phyloP scores from a whole-genome alignment of 2,888 invertebrate genomes.

The Ophion costatus region DNA sequence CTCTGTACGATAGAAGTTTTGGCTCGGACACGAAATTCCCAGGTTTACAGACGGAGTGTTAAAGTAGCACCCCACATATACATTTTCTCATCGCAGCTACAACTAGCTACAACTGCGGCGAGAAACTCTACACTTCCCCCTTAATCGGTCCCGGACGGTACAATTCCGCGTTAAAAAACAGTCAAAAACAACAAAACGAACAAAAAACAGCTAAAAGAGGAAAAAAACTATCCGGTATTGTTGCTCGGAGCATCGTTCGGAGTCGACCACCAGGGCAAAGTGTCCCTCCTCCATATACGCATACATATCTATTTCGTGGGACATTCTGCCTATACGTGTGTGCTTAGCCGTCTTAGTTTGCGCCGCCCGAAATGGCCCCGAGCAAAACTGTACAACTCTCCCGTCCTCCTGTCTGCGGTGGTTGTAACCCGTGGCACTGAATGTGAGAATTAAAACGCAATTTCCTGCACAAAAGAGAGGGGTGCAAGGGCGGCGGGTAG shows the following conservation, averaged over 20 bases:
- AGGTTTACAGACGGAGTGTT: too few relatives aligned
- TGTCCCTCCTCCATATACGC: not conserved
- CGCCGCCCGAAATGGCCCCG: constrained; percentile 37
- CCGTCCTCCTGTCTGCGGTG: constrained; percentile 30
- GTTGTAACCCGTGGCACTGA: constrained; percentile 76
- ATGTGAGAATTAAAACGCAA: constrained; percentile 83
- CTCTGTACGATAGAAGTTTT: too few relatives aligned
- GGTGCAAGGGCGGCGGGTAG: not conserved
- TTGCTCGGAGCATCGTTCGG: not conserved
- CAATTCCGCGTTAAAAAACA: too few relatives aligned
- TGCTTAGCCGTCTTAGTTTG: constrained; percentile 39
- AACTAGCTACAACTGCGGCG: too few relatives aligned
- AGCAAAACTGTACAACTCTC: constrained; percentile 21
- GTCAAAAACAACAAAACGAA: too few relatives aligned
- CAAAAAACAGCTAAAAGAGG: too few relatives aligned
- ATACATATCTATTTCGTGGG: not conserved
- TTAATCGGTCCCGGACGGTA: too few relatives aligned
- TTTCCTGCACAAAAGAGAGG: constrained; percentile 81
- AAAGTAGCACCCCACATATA: too few relatives aligned
- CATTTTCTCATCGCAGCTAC: too few relatives aligned
- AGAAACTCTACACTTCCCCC: too few relatives aligned
- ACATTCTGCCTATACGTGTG: constrained; percentile 6
- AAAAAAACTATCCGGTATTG: not conserved
- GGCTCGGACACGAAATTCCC: too few relatives aligned
- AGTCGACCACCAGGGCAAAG: constrained; percentile 6